A percentile compares a stretch with the other conserved stretches of the same genome.
Conservation (phyloP, 2,797 vertebrate species). For the Oreonectes daqikongensis region DNA sequence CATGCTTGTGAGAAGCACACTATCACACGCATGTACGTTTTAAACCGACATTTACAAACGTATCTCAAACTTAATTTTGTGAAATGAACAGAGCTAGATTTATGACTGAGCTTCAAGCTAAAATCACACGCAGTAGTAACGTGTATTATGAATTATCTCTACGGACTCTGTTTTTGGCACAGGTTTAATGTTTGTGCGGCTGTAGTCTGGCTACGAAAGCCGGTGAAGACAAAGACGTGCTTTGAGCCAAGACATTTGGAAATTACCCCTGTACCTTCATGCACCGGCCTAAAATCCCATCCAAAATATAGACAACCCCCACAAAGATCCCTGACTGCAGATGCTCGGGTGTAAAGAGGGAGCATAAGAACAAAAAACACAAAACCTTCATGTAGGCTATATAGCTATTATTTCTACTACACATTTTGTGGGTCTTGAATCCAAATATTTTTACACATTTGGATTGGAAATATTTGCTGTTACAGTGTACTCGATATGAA, state of each 20-base stretch:
- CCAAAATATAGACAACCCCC: conserved; percentile 43
- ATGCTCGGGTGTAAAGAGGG: conserved; percentile 13
- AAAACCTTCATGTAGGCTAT: neutral
- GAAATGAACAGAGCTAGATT: neutral
- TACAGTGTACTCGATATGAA: neutral
- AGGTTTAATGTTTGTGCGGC: conserved; percentile 39
- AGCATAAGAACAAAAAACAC: conserved; percentile 21
- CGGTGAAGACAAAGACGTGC: conserved; percentile 32
- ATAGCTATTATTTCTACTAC: neutral
- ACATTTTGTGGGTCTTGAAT: neutral
- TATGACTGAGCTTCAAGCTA: conserved; percentile 22
- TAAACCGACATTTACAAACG: neutral
- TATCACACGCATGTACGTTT: neutral
- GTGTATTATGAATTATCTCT: conserved; percentile 18
- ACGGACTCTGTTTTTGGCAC: conserved; percentile 28
- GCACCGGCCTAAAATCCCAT: conserved; percentile 19
- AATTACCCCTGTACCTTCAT: conserved; percentile 39
- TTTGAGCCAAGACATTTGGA: conserved; percentile 39
- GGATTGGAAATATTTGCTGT: neutral
- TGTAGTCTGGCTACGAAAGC: conserved; percentile 39
- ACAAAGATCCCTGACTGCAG: conserved; percentile 15
- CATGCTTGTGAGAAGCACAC: neutral
- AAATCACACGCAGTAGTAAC: conserved; percentile 19
- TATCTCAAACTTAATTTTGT: neutral
- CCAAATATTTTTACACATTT: neutral